These are phyloP conservation scores for Oxyruncus cristatus DNA, from an alignment of 2,113 vertebrate species.

Conservation along the genomic window DNA sequence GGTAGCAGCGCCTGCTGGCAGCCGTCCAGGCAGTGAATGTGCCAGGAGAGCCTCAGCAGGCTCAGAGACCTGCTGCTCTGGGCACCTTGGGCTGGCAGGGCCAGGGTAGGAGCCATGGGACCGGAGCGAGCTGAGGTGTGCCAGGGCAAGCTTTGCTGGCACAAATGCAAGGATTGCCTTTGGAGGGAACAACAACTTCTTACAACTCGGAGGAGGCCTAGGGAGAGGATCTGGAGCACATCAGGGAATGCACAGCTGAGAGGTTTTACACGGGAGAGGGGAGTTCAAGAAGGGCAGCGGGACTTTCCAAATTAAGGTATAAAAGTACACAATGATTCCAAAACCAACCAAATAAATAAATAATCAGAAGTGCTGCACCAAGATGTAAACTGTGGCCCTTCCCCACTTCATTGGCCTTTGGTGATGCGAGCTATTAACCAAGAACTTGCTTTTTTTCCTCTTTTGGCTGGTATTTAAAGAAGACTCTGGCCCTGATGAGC, in stretches of 20 bases:
- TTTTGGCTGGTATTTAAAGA: neutral
- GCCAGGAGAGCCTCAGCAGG: neutral
- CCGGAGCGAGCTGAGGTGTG: accelerated
- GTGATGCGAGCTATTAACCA: neutral
- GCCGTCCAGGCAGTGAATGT: accelerated
- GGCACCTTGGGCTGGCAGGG: neutral
- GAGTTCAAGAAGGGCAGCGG: neutral
- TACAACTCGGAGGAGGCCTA: neutral
- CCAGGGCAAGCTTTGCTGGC: neutral
- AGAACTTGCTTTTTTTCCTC: neutral
- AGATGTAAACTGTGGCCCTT: neutral
- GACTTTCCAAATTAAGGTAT: neutral
- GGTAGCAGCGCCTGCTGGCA: neutral
- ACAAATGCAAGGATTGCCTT: neutral
- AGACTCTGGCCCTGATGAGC: neutral
- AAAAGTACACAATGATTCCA: neutral
- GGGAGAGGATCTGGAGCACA: neutral
- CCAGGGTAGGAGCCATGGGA: neutral
- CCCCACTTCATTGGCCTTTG: neutral
- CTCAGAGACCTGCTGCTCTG: neutral
- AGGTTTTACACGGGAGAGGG: neutral
- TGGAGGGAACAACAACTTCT: neutral
- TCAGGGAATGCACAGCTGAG: accelerated
- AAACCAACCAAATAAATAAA: neutral
- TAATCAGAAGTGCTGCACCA: neutral